Percentiles rank a stretch among this genome's conserved stretches.
Conservation (phyloP, 2,888 invertebrate species). For the Macrostomum cliftonense region DNA sequence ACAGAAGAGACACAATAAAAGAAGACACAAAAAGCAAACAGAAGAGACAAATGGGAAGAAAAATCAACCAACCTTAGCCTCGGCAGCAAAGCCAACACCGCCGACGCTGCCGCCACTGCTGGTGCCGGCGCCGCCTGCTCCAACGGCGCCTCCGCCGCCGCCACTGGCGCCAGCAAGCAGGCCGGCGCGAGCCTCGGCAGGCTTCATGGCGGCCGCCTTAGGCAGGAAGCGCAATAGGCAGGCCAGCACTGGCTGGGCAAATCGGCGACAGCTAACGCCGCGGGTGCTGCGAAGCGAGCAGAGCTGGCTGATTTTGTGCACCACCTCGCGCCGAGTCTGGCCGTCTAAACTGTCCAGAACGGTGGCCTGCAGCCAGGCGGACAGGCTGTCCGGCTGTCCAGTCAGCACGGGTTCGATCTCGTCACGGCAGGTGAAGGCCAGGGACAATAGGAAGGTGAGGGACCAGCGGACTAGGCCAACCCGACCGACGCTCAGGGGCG, state of each 20-base stretch:
- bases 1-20: no score
- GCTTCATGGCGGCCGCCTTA: constrained; percentile 65
- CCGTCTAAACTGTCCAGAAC: constrained; percentile 71
- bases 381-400: constrained; percentile 48
- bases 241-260: constrained; percentile 54
- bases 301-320: constrained; percentile 70
- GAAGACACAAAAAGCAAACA: no score
- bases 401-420: constrained; percentile 58
- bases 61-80: no score
- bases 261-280: constrained; percentile 32
- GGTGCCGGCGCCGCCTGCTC: no score
- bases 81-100: no score
- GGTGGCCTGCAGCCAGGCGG: constrained; percentile 58
- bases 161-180: background rate
- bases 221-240: constrained; percentile 60
- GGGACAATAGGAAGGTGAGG: constrained; percentile 72
- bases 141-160: no score
- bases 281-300: constrained; percentile 48
- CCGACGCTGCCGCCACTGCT: no score
- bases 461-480: constrained; percentile 60
- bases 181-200: constrained; percentile 36
- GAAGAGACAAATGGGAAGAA: no score
- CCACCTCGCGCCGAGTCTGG: constrained; percentile 57
- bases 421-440: constrained; percentile 62
- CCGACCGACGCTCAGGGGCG: constrained; percentile 23